Conservation (phyloP, 2,797 vertebrate genomes). For the Rhincodon typus region DNA sequence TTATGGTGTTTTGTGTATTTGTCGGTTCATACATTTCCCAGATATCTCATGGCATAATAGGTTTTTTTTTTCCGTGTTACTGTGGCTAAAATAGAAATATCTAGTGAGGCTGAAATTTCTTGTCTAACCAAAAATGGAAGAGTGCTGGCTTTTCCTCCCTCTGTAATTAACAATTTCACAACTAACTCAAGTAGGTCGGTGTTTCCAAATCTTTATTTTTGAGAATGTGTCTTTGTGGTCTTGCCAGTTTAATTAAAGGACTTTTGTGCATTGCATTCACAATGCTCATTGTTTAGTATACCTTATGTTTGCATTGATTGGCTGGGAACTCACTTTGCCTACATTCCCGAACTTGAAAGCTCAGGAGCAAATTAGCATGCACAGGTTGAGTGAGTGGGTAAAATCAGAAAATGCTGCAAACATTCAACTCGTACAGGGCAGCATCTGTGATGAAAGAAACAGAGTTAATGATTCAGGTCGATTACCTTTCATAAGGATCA, state of each 20-base stretch:
- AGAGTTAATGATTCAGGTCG: not conserved
- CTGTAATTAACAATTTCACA: not conserved
- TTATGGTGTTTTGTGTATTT: not conserved
- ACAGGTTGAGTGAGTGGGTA: not conserved
- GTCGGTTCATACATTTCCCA: not conserved
- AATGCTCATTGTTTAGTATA: not conserved
- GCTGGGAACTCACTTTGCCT: not conserved
- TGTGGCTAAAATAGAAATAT: not conserved
- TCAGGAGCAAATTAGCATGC: not conserved
- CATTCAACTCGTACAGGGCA: not conserved
- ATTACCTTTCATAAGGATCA: too few species aligned
- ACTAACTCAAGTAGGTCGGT: not conserved
- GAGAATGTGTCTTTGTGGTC: not conserved
- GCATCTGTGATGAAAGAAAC: not conserved
- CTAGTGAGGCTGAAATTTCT: not conserved
- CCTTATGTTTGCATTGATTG: not conserved
- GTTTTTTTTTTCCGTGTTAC: not conserved
- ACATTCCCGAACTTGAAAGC: not conserved
- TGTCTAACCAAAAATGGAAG: not conserved
- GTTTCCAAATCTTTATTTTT: not conserved
- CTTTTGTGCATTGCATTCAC: not conserved
- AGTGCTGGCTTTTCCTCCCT: not conserved
- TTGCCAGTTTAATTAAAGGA: not conserved
- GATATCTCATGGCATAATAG: not conserved
- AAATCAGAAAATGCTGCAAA: not conserved